phyloP scores from a whole-genome alignment of 2,797 vertebrate genomes.

The Protonibea diacanthus region DNA sequence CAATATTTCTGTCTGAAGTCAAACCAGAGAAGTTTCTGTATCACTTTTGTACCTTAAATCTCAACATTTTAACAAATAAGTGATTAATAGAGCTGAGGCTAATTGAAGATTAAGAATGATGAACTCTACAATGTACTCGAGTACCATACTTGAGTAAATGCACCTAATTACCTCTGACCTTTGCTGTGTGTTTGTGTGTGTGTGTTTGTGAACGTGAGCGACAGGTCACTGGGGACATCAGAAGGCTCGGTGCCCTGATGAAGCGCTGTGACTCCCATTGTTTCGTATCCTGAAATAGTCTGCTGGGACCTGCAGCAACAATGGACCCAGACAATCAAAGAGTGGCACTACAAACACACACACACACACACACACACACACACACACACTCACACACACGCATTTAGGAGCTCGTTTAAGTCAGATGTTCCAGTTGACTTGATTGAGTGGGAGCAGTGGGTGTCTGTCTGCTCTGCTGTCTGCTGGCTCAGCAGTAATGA shows the following conservation, averaged over 20 bases:
- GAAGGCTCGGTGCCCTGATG: constrained; percentile 41
- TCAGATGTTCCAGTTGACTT: constrained; percentile 34
- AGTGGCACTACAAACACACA: constrained; percentile 44
- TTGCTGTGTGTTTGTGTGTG: neutral
- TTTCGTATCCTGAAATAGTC: constrained; percentile 69
- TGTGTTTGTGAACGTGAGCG: neutral
- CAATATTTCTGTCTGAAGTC: no score
- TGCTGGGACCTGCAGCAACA: constrained; percentile 62
- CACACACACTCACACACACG: constrained; percentile 30
- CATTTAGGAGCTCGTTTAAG: constrained; percentile 17
- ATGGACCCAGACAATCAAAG: constrained; percentile 69
- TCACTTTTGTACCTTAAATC: no score
- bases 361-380: constrained; percentile 26
- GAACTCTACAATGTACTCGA: no score
- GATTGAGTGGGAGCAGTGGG: constrained; percentile 3
- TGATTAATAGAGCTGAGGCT: no score
- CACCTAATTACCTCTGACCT: constrained; percentile 14
- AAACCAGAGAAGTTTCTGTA: no score
- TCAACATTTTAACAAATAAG: no score
- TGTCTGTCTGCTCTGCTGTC: constrained; percentile 19
- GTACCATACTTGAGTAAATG: neutral
- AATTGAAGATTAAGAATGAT: no score
- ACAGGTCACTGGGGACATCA: constrained; percentile 62
- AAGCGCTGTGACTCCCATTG: constrained; percentile 65
- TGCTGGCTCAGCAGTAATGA: constrained; percentile 52